Conservation (phyloP, 1,140 invertebrate genomes). For the Brachionus paranguensis region DNA sequence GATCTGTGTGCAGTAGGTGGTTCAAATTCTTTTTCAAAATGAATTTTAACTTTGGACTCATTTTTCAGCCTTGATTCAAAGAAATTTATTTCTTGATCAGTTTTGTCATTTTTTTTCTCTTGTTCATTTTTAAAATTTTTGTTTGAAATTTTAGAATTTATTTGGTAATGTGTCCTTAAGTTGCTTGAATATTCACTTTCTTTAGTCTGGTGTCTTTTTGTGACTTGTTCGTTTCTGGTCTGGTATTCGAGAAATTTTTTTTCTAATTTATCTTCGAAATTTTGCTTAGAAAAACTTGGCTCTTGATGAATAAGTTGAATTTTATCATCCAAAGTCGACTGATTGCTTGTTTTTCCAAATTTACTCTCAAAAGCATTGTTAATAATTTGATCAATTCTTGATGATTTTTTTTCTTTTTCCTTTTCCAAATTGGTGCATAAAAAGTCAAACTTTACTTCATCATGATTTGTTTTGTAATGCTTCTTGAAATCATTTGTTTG, state of each 20-base stretch:
- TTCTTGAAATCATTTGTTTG: not conserved
- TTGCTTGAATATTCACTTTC: not conserved
- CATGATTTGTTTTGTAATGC: not conserved
- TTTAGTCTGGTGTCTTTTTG: not conserved
- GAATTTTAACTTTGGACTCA: not conserved
- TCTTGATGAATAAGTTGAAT: not conserved
- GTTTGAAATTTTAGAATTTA: not conserved
- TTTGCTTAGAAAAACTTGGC: not conserved
- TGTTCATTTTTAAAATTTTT: not conserved
- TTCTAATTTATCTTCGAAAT: not conserved
- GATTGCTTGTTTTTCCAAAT: not conserved
- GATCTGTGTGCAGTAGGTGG: not conserved
- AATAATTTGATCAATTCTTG: not conserved
- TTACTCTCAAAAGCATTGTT: not conserved
- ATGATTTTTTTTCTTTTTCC: not conserved
- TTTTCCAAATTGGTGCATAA: not conserved
- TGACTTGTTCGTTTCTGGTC: not conserved
- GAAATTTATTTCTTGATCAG: not conserved
- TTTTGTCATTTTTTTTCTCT: not conserved
- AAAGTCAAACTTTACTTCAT: not conserved
- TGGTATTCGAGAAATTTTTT: not conserved
- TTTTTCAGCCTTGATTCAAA: not conserved
- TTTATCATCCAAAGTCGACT: not conserved
- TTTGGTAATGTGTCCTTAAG: not conserved
- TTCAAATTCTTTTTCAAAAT: not conserved